Base-by-base conservation (phyloP, 2,888 invertebrate genomes). In the Diplazon laetatorius region DNA sequence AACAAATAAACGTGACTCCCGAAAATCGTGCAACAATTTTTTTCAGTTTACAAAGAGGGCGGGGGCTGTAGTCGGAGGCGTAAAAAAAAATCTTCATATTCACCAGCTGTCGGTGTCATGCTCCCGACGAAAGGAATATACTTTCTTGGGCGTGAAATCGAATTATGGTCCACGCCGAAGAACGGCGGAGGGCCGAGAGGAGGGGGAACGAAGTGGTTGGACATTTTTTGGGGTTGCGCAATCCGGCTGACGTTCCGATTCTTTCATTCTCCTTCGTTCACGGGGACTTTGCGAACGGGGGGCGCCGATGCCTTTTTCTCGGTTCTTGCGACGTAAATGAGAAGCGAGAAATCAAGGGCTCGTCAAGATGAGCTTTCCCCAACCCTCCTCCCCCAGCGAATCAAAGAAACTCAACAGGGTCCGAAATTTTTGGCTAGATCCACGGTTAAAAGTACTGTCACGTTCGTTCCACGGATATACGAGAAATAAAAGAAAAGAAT, bases 401-500 rank as follows among this genome's bases (percentile, higher is more conserved):
- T 62, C 46, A 30, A 60, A 52, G 55, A n/a, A n/a, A 66, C 63
- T 30, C 42, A 44, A 68, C 20, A 25, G 30, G 44, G 60, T 46
- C 48, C 70, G 46, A 65, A 72, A 35, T 50, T n/a, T n/a, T 74
- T 76, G 71, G 59, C 66, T 68, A 73, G 75, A 81, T 81, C 78
- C 76, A 70, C 76, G 63, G 81, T 83, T 85, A 73, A 82, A 84
- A 83, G 83, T 80, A 80, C 80, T 81, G 83, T 83, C 85, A 83
- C 84, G 84, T 84, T 82, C 60, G n/a, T n/a, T 65, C 70, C 74
- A 70, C 70, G 71, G 74, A 14, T 25, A 66, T 60, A 16, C 57
- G 52, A n/a, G n/a, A 66, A 59, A n/a, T 25, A 65, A 63, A 74
- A 70, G 62, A 46, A 71, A 52, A 30, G 37, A n/a, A n/a, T n/a